These are phyloP conservation scores for Chelon labrosus DNA, from an alignment of 2,797 vertebrate genomes.

Conservation along the genomic window DNA sequence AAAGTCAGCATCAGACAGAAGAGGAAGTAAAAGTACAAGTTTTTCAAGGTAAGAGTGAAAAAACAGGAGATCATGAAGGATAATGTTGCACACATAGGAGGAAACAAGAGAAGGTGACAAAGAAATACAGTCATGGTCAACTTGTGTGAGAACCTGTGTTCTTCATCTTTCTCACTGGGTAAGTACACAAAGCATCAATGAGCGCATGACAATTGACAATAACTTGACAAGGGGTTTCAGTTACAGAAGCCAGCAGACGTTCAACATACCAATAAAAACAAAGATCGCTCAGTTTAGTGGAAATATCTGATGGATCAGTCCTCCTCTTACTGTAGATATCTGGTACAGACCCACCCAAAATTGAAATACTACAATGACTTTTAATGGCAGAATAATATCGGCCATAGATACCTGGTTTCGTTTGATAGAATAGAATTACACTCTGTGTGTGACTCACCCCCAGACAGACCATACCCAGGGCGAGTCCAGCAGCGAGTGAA, in stretches of 20 bases:
- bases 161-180: slow-evolving; percentile 5
- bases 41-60: neutral
- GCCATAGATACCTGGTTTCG: neutral
- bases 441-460: slow-evolving; percentile 83
- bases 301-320: neutral
- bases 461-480: slow-evolving; percentile 98
- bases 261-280: neutral
- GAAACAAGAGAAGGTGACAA: neutral
- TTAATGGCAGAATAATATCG: neutral
- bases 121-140: neutral
- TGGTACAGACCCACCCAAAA: neutral
- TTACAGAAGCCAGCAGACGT: neutral
- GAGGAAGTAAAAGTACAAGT: neutral
- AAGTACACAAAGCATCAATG: slow-evolving; percentile 1
- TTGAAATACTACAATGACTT: neutral
- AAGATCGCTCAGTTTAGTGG: neutral
- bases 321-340: neutral
- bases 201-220: neutral
- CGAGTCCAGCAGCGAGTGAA: slow-evolving; percentile 94
- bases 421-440: no score
- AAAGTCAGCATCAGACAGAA: neutral
- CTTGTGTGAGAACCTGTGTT: neutral
- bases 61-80: neutral
- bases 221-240: neutral
- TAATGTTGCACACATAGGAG: neutral